Conservation (phyloP, 2,888 invertebrate species). For the Drosophila subquinaria region DNA sequence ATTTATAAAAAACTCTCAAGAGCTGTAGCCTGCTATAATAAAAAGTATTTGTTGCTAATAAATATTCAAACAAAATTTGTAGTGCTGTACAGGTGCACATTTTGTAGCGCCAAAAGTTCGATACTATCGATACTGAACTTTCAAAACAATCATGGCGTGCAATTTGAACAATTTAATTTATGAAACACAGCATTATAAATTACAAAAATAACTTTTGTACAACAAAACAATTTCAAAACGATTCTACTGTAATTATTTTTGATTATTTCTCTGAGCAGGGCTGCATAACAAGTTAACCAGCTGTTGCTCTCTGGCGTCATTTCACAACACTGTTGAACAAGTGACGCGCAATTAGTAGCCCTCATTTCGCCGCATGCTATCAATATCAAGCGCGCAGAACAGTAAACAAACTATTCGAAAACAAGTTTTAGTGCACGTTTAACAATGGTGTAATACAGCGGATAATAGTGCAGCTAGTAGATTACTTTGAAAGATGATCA, state of each 20-base stretch:
- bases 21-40: conserved; percentile 26
- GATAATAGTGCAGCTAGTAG: not conserved
- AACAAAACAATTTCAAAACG: no score
- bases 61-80: not conserved
- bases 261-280: conserved; percentile 7
- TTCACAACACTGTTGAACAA: conserved; percentile 34
- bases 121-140: no score
- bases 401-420: conserved; percentile 42
- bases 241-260: not conserved
- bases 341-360: conserved; percentile 28
- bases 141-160: no score
- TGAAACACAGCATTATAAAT: no score
- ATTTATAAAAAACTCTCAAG: not conserved
- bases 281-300: conserved; percentile 19
- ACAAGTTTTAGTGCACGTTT: conserved; percentile 4
- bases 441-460: not conserved
- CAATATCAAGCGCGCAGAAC: conserved; percentile 47
- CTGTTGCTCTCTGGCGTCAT: not conserved
- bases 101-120: no score
- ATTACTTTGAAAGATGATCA: not conserved
- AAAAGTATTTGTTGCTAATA: not conserved
- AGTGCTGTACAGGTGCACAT: no score
- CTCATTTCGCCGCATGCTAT: conserved; percentile 29
- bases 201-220: no score
- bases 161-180: no score